A percentile compares a stretch with the other conserved stretches of the same genome.
Evolutionary conservation across 2,797 vertebrate genomes (phyloP).

Genomic region (Pangasius krempfi): DNA sequence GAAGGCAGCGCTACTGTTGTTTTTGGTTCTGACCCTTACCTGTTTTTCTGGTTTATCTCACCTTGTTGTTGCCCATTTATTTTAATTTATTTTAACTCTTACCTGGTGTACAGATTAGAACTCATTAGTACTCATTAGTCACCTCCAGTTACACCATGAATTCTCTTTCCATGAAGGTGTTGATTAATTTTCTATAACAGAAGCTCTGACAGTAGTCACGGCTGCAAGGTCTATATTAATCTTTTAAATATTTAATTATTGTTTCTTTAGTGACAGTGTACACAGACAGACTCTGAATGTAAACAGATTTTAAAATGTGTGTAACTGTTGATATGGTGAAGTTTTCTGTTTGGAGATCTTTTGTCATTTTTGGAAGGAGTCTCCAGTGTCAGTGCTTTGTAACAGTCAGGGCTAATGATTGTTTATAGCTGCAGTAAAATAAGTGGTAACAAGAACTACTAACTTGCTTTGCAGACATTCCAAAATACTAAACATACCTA

Average conservation of each 20-base stretch:
- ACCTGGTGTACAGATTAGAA: not conserved
- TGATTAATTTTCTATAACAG: not conserved
- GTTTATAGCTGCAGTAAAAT: not conserved
- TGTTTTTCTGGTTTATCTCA: not conserved
- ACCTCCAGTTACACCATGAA: not conserved
- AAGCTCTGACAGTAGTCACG: not conserved
- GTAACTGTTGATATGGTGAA: not conserved
- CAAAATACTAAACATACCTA: not conserved
- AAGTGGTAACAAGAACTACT: not conserved
- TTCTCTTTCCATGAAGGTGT: not conserved
- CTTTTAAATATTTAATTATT: not conserved
- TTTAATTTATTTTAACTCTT: not conserved
- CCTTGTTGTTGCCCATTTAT: not conserved
- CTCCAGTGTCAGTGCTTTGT: not conserved
- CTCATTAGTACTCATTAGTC: not conserved
- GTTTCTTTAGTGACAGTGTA: not conserved
- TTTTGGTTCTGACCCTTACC: not conserved
- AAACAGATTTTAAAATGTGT: not conserved
- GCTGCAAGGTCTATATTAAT: not conserved
- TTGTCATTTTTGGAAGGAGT: not conserved
- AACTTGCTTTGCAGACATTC: no score
- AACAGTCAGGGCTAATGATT: not conserved
- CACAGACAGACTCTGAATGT: no score
- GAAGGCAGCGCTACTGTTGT: not conserved
- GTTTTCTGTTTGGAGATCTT: not conserved